Percentiles rank a stretch among this genome's conserved stretches.
phyloP scores from a whole-genome alignment of 2,113 vertebrate species.

The Anoplopoma fimbria region DNA sequence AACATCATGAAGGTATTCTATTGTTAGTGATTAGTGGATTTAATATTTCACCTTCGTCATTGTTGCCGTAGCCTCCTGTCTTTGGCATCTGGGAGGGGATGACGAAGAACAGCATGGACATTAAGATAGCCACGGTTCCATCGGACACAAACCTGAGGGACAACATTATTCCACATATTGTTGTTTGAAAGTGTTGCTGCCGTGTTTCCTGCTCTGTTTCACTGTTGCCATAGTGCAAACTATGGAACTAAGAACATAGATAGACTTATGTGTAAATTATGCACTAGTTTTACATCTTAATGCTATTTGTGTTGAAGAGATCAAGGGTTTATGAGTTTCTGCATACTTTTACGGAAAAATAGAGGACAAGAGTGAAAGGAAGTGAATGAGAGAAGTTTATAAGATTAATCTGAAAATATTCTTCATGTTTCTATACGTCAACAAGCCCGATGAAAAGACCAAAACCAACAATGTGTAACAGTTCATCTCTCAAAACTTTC shows the following conservation, averaged over 20 bases:
- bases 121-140: slow-evolving; percentile 88
- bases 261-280: neutral
- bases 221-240: neutral
- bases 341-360: neutral
- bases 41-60: slow-evolving; percentile 43
- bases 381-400: neutral
- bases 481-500: neutral
- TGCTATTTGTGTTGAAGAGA: neutral
- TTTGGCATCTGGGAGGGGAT: slow-evolving; percentile 83
- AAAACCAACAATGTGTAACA: neutral
- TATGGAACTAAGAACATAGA: neutral
- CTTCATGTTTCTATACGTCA: neutral
- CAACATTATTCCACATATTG: neutral
- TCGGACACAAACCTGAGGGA: slow-evolving; percentile 87
- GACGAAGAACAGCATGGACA: slow-evolving; percentile 88
- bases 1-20: neutral
- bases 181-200: neutral
- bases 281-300: neutral
- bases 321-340: neutral
- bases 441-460: neutral
- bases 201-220: neutral
- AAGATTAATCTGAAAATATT: neutral
- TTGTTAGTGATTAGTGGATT: neutral
- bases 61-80: slow-evolving; percentile 32
- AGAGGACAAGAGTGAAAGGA: neutral